phyloP scores from a whole-genome alignment of 1,140 invertebrate species.

The Idris sp. region DNA sequence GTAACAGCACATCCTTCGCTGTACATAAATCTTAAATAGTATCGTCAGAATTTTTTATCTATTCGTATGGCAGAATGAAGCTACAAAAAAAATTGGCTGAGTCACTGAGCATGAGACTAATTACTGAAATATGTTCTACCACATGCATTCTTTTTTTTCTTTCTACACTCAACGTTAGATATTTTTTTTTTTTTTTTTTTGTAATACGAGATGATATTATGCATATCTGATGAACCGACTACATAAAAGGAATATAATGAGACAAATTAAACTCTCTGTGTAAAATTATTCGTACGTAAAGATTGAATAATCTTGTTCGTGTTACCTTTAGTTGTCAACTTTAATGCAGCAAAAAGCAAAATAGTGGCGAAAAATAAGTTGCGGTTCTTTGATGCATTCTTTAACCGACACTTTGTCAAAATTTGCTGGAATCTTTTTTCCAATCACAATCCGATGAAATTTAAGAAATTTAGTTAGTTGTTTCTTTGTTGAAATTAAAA shows the following conservation, averaged over 20 bases:
- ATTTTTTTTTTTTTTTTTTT: conserved; percentile 1
- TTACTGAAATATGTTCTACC: conserved; percentile 27
- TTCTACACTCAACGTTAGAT: no score
- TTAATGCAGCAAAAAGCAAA: conserved; percentile 12
- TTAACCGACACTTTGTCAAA: conserved; percentile 14
- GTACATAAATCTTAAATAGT: neutral
- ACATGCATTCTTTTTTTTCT: conserved; percentile 5
- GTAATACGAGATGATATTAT: conserved; percentile 36
- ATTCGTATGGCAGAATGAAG: conserved; percentile 1
- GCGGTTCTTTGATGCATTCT: conserved; percentile 12
- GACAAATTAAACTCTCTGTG: conserved; percentile 13
- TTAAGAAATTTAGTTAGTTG: no score
- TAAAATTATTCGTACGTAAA: conserved; percentile 44
- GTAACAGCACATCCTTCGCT: neutral
- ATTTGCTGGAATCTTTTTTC: no score
- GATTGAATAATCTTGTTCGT: conserved; percentile 38
- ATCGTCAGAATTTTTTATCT: neutral
- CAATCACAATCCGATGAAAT: no score
- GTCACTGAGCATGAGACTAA: conserved; percentile 31
- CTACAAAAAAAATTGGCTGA: conserved; percentile 18
- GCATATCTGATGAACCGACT: conserved; percentile 39
- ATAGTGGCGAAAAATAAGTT: conserved; percentile 2
- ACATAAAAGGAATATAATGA: conserved; percentile 34
- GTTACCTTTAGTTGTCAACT: conserved; percentile 34
- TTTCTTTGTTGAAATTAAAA: no score